These are phyloP conservation scores for Dreissena polymorpha DNA, from an alignment of 1,140 invertebrate genomes.

Conservation along the genomic window DNA sequence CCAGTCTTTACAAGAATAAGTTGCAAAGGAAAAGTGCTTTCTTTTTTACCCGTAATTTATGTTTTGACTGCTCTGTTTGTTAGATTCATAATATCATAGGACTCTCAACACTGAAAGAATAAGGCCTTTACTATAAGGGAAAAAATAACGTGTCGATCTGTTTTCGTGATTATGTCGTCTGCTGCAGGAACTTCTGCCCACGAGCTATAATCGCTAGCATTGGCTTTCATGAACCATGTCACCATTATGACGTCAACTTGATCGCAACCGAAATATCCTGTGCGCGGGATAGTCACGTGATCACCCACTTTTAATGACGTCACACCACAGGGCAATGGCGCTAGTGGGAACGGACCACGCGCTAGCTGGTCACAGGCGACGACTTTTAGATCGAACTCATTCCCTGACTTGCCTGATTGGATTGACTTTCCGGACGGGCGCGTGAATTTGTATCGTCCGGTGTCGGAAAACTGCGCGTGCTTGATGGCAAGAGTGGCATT, in stretches of 20 bases:
- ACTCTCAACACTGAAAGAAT: no score
- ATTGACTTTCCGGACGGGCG: no score
- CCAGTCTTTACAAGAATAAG: no score
- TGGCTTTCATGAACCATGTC: constrained; percentile 19
- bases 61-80: no score
- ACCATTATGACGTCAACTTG: neutral
- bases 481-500: no score
- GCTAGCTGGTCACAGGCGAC: constrained; percentile 3
- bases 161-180: constrained; percentile 1
- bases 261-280: constrained; percentile 14
- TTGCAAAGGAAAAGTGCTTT: no score
- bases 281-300: constrained; percentile 3
- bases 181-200: constrained; percentile 1
- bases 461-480: no score
- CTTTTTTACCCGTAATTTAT: no score
- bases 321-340: neutral
- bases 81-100: no score
- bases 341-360: neutral
- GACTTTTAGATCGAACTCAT: neutral
- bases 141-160: neutral
- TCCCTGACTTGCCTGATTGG: no score
- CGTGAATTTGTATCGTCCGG: no score
- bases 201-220: neutral
- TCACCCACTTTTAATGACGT: neutral
- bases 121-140: no score